A percentile compares a stretch with the other conserved stretches of the same genome.
These are phyloP conservation scores for Sakesphorus luctuosus DNA, from an alignment of 2,113 vertebrate genomes.

Conservation along the genomic window DNA sequence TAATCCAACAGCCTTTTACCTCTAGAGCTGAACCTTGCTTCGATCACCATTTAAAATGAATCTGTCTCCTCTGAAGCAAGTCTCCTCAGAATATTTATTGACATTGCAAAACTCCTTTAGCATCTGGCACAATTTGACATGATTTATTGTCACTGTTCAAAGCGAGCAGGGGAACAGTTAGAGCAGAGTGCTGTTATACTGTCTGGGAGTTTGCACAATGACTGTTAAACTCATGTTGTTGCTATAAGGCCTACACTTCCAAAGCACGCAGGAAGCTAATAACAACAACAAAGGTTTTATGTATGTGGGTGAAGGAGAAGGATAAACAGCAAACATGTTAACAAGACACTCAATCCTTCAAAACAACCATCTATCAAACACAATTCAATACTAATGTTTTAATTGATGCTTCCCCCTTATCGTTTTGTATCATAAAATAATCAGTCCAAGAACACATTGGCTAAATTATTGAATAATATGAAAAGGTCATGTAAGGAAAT, in stretches of 20 bases:
- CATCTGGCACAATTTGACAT: slow-evolving; percentile 10
- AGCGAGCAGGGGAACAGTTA: background rate
- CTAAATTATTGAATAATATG: background rate
- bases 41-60: background rate
- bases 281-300: background rate
- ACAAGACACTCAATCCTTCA: background rate
- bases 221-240: background rate
- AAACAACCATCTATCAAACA: background rate
- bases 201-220: background rate
- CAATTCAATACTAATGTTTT: background rate
- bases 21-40: background rate
- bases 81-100: slow-evolving; percentile 17
- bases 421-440: background rate
- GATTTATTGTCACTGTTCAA: slow-evolving; percentile 2
- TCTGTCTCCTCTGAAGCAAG: background rate
- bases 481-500: background rate
- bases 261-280: background rate
- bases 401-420: background rate
- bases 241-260: background rate
- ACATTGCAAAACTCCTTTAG: background rate
- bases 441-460: background rate
- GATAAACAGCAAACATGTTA: background rate
- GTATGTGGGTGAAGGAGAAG: background rate
- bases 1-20: background rate
- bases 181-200: background rate